Evolutionary conservation across 37 sponge, comb jelly and placozoan species (phyloP), one percentile per base, ranked within the genome.

Genomic region (Crambe crambe): DNA sequence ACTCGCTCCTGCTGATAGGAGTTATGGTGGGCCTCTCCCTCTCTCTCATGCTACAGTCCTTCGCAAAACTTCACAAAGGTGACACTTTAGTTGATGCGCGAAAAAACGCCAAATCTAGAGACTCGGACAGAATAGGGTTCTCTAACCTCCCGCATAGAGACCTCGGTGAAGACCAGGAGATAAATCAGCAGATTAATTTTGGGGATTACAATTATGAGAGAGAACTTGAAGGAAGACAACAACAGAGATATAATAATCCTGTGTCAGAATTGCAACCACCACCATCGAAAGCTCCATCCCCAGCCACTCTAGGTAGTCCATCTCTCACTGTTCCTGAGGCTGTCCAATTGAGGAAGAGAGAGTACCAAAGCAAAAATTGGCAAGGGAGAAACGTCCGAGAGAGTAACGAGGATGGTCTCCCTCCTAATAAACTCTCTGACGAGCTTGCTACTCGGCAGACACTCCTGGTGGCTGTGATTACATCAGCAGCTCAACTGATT

Each of bases 321-420:
- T 57, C 37, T 57, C 18, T 57, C 6, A 57, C 35, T 5, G 75
- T 74, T 3, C 37, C 22, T 20, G 37, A 56, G 8, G 59, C 10
- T 34, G n/a, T 31, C 61, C 47, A 31, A 39, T 10, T 79, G 57
- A 67, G 47, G 47, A 62, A 67, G 68, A 47, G 56, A 31, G 69
- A 79, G 56, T 79, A 79, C 56, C 25, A 8, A 31, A 67, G 56
- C 12, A 54, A 70, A 26, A 76, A 41, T 18, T 75, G 85, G 76
- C 85, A 77, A 56, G 78, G 78, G 21, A 67, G 78, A n/a, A 77
- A 76, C 32, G 65, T 85, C 9, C 59, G 35, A 42, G 85, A 77
- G 31, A 17, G 56, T 39, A 39, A 38, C 30, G 27, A 74, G 18
- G n/a, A 26, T 38, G 78, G 61, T n/a, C 12, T 5, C 31, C 72